Base-by-base conservation (phyloP, 2,113 vertebrate species). In the Aramus guarauna region DNA sequence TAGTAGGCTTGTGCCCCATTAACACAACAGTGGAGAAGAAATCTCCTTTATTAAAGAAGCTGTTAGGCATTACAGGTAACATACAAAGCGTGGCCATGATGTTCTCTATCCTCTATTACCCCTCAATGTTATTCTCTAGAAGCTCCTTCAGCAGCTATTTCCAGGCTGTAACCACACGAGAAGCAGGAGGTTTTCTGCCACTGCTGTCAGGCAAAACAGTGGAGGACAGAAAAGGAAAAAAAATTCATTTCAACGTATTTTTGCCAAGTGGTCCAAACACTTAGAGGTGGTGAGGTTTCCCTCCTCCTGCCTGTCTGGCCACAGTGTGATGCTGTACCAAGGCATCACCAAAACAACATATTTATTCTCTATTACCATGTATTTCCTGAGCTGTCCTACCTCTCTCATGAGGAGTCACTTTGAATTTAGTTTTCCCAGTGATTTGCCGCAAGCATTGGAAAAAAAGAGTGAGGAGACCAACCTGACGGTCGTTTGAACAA, bases 21-120 rank as follows among this genome's bases (percentile, higher is more conserved):
- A 92, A 84, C 48, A 48, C 30, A 71, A 48, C 20, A n/a, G 63
- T 0, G 0, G 63, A 84, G 22, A 94, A 81, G 17, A 83, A 62
- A 24, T 71, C 36, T 75, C 64, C 84, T 59, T 56, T 52, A 39
- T 55, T 60, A 41, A 77, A 90, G 62, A 41, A 83, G 45, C 37
- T 69, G 23, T 34, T 47, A 77, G 68, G 52, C 52, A 45, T 68
- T 47, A 69, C 23, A 80, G 63, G 17, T 80, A 74, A 90, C 16
- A 67, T 6, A 77, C 0, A 1, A 85, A 86, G 41, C 1, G 0
- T 15, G 41, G 55, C 47, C 37, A 20, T 34, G 15, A n/a, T 63
- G 67, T 23, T 85, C 88, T 73, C 78, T 69, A 48, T 18, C 36
- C 48, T 72, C 71, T 81, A 32, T 22, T 62, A 62, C 29, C 20